Percentiles rank a stretch among this genome's conserved stretches.
phyloP scores from a whole-genome alignment of 2,888 invertebrate species.

The Andricus curvator region DNA sequence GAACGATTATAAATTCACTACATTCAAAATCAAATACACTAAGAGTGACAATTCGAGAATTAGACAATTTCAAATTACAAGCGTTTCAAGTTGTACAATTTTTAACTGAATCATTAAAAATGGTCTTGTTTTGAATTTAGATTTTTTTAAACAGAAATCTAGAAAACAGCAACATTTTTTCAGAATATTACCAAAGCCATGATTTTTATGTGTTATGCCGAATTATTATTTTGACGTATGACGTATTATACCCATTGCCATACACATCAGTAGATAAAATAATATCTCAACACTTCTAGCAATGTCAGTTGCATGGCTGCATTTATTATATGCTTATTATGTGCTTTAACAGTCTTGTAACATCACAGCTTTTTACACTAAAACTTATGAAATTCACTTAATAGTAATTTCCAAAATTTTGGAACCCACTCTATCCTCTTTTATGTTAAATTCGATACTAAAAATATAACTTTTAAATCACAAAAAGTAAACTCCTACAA shows the following conservation, averaged over 20 bases:
- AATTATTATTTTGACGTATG: neutral
- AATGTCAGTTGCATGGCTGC: constrained; percentile 32
- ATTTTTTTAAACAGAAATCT: too few relatives aligned
- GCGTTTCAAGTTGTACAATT: too few relatives aligned
- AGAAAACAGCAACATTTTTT: too few relatives aligned
- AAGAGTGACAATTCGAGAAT: too few relatives aligned
- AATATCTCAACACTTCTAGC: constrained; percentile 14
- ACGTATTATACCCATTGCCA: constrained; percentile 27
- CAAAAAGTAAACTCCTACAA: too few relatives aligned
- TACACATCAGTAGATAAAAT: constrained; percentile 30
- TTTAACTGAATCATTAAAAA: too few relatives aligned
- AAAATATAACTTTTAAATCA: neutral
- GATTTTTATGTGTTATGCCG: neutral
- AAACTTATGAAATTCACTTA: neutral
- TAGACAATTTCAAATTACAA: too few relatives aligned
- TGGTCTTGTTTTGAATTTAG: too few relatives aligned
- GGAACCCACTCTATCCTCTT: neutral
- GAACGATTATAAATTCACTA: too few relatives aligned
- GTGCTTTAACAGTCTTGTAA: constrained; percentile 18
- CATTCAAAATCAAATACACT: too few relatives aligned
- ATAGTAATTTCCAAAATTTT: neutral
- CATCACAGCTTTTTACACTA: constrained; percentile 2
- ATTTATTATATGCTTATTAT: constrained; percentile 11
- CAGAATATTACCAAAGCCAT: neutral
- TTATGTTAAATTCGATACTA: neutral